phyloP scores from a whole-genome alignment of 2,797 vertebrate genomes.

The Sebastes hopkinsi region DNA sequence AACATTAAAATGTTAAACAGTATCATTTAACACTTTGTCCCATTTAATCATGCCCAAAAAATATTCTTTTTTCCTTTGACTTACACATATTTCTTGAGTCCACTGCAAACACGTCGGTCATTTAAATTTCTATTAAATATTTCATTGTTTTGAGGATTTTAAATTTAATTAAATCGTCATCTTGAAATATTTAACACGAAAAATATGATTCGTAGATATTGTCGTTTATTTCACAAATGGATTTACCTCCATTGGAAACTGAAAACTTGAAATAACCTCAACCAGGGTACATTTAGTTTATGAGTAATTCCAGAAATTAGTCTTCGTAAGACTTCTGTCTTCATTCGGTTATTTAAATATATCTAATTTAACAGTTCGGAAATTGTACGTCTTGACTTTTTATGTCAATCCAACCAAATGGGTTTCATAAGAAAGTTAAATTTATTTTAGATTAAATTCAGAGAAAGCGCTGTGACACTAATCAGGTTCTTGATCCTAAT shows the following conservation, averaged over 20 bases:
- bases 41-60: no score
- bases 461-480: neutral
- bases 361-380: neutral
- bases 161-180: no score
- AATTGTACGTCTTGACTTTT: neutral
- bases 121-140: no score
- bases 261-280: neutral
- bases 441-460: neutral
- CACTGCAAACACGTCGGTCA: no score
- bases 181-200: no score
- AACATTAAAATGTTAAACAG: no score
- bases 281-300: neutral
- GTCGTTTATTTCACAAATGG: neutral
- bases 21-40: no score
- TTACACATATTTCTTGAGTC: no score
- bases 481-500: neutral
- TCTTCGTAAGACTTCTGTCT: no score
- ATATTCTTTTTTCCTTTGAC: no score
- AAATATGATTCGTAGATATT: neutral
- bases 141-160: no score
- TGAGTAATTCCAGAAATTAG: neutral
- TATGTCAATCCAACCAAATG: neutral
- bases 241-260: neutral
- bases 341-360: no score
- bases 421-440: neutral